Evolutionary conservation across 92 coral and sea anemone genomes (phyloP), one percentile per base, ranked within the genome.

Genomic region (Bergia puertoricense): DNA sequence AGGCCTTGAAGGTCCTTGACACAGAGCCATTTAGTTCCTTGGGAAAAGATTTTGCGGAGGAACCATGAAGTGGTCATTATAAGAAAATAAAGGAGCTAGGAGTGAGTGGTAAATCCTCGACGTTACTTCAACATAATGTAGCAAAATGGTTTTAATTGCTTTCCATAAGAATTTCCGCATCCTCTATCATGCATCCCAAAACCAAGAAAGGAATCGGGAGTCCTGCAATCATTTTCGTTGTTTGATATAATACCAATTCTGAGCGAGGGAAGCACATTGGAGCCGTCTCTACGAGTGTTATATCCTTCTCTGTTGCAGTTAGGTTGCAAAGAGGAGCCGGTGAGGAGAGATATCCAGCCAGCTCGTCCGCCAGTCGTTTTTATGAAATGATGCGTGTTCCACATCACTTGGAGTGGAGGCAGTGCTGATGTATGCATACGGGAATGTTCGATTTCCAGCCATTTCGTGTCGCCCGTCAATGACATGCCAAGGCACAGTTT

Each of bases 231-330:
- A 11, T 79, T 14, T 3, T 50, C 2, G 0, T 79, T 2, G 38
- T 79, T 51, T 11, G 83, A 41, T 5, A 54, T 2, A 8, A 79
- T n/a, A 8, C 83, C 83, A 54, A 79, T 30, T 50, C 83, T 50
- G 14, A 54, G 42, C 59, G 59, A 1, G 59, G 59, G 59, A 2
- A 2, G 2, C 59, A 4, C n/a, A 4, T 7, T 8, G 0, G 10
- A 0, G 0, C 15, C 0, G 1, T 8, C 59, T 20, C 1, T 3
- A 18, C 0, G 30, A 23, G 14, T 10, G 16, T 79, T 79, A 6
- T 79, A 79, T 0, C 83, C 83, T 15, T 79, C 83, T 38, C 83
- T 9, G 71, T 54, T 79, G 83, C 83, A 79, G 1, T 54, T 79
- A 37, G 0, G 9, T 79, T 79, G 83, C 69, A 79, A 79, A 23